A percentile compares a stretch with the other conserved stretches of the same genome.
phyloP scores from a whole-genome alignment of 1,140 invertebrate species.

The Elysia chlorotica region DNA sequence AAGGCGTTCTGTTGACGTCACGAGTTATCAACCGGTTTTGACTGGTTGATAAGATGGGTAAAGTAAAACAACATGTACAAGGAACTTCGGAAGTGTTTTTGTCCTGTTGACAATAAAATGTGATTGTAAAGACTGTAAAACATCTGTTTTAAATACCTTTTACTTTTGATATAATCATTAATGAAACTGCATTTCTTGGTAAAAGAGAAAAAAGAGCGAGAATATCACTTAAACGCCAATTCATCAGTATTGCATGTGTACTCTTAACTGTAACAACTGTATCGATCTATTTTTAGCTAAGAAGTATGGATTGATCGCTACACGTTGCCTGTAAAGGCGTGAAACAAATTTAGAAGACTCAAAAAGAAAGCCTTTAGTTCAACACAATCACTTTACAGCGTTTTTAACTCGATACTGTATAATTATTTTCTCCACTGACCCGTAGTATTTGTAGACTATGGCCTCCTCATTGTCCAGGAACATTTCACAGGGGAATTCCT shows the following conservation, averaged over 20 bases:
- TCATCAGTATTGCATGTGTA: neutral
- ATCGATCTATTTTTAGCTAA: neutral
- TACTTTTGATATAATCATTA: neutral
- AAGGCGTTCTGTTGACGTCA: constrained; percentile 51
- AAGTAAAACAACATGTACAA: neutral
- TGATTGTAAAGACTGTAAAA: neutral
- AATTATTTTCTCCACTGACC: constrained; percentile 37
- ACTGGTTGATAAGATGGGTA: constrained; percentile 41
- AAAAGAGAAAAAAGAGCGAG: too few species aligned
- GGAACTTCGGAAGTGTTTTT: neutral
- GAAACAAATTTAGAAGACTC: neutral
- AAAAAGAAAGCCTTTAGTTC: neutral
- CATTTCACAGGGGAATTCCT: constrained; percentile 52
- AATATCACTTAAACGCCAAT: neutral
- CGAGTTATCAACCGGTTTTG: constrained; percentile 44
- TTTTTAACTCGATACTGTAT: too few species aligned
- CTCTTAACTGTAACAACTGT: neutral
- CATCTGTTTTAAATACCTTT: neutral
- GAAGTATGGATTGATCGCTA: neutral
- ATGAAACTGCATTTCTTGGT: neutral
- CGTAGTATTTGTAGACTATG: constrained; percentile 51
- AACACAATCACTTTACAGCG: too few species aligned
- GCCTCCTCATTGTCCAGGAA: constrained; percentile 42
- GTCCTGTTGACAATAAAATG: neutral
- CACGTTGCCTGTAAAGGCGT: neutral